Evolutionary conservation across 2,888 invertebrate genomes (phyloP).

Genomic region (Pheosia gnoma): DNA sequence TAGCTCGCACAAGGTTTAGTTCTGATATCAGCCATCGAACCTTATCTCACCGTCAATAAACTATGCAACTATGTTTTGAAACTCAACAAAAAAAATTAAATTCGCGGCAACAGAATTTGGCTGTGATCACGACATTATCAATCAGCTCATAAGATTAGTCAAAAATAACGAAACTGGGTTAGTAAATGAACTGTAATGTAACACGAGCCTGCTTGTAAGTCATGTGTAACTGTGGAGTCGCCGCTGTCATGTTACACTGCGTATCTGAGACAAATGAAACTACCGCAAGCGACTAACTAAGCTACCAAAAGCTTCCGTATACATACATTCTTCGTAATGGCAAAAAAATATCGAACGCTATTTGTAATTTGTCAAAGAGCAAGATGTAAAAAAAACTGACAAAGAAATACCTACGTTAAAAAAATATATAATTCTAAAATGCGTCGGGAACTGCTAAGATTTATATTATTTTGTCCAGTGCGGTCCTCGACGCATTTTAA

Average conservation of each 20-base stretch:
- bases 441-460: too few species aligned
- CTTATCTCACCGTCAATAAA: neutral
- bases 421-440: too few species aligned
- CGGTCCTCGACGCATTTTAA: too few species aligned
- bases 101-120: too few species aligned
- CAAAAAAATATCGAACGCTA: neutral
- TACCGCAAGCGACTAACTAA: constrained; percentile 37
- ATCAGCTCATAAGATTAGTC: neutral
- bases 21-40: neutral
- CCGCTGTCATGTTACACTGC: constrained; percentile 28
- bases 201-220: constrained; percentile 24
- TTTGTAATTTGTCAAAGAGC: neutral
- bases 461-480: too few species aligned
- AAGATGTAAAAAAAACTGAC: too few species aligned
- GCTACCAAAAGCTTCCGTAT: constrained; percentile 31
- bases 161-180: constrained; percentile 10
- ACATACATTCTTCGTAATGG: neutral
- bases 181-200: constrained; percentile 22
- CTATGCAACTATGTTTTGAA: neutral
- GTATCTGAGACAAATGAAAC: constrained; percentile 41
- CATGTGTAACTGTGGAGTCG: constrained; percentile 42
- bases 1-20: constrained; percentile 5
- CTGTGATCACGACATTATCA: too few species aligned
- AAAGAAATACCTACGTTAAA: too few species aligned
- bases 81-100: neutral